These are phyloP conservation scores for Aethes cnicana DNA, from an alignment of 2,888 invertebrate genomes.

Conservation along the genomic window DNA sequence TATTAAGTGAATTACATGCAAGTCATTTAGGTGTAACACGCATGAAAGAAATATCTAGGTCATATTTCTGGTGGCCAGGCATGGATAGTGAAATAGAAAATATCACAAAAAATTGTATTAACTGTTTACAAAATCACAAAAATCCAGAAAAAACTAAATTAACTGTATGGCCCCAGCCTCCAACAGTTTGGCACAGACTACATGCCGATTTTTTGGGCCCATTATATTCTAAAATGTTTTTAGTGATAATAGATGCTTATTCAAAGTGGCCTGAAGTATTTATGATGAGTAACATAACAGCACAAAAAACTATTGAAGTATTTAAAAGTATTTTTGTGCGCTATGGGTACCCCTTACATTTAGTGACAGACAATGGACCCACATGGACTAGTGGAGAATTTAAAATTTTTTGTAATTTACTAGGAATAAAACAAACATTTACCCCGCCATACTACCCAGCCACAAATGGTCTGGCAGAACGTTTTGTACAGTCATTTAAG, in stretches of 20 bases:
- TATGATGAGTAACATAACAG: not conserved
- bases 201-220: slow-evolving; percentile 31
- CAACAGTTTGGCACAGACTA: slow-evolving; percentile 24
- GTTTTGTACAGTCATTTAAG: slow-evolving; percentile 14
- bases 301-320: not conserved
- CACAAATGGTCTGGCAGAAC: not conserved
- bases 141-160: not conserved
- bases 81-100: slow-evolving; percentile 20
- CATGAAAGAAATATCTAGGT: slow-evolving; percentile 17
- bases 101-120: slow-evolving; percentile 7
- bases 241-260: slow-evolving; percentile 26
- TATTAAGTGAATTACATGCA: slow-evolving; percentile 29
- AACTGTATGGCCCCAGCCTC: slow-evolving; percentile 9
- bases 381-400: not conserved
- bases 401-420: not conserved
- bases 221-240: slow-evolving; percentile 21
- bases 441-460: not conserved
- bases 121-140: slow-evolving; percentile 6
- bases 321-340: not conserved
- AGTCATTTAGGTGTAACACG: slow-evolving; percentile 26
- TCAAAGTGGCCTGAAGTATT: not conserved
- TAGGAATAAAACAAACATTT: not conserved
- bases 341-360: not conserved
- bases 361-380: not conserved
- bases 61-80: slow-evolving; percentile 20